Conservation (phyloP, 35 echinoderm and acorn worm genomes). For the Apostichopus japonicus region DNA sequence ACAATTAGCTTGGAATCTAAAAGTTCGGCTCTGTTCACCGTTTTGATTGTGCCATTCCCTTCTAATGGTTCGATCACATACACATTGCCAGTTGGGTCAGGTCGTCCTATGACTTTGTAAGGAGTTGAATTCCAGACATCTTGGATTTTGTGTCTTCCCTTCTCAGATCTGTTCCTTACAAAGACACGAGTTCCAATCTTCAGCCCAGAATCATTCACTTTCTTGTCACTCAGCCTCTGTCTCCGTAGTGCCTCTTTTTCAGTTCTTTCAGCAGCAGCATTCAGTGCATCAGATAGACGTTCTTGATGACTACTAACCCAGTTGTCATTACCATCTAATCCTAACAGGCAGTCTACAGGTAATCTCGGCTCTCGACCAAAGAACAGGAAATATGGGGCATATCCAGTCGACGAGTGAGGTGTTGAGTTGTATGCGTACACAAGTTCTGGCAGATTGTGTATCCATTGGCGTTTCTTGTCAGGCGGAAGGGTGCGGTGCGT, state of each 20-base stretch:
- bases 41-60: no score
- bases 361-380: slow-evolving; percentile 57
- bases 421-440: slow-evolving; percentile 77
- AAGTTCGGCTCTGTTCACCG: no score
- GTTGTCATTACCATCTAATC: slow-evolving; percentile 3
- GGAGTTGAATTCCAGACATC: not conserved
- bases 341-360: slow-evolving; percentile 53
- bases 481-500: slow-evolving; percentile 55
- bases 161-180: no score
- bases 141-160: no score
- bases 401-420: slow-evolving; percentile 74
- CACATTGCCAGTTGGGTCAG: not conserved
- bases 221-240: not conserved
- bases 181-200: not conserved
- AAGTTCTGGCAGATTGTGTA: slow-evolving; percentile 43
- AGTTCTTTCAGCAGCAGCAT: slow-evolving; percentile 50
- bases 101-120: not conserved
- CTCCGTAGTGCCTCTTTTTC: slow-evolving; percentile 60
- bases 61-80: slow-evolving; percentile 15
- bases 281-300: slow-evolving; percentile 56
- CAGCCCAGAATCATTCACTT: not conserved
- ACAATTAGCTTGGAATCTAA: no score
- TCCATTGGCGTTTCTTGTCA: not conserved
- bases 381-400: slow-evolving; percentile 15
- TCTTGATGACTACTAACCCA: slow-evolving; percentile 66